Percentiles rank a stretch among this genome's conserved stretches.
These are phyloP conservation scores for Rhabdophis nuchalis DNA, from an alignment of 2,797 vertebrate genomes.

Conservation along the genomic window DNA sequence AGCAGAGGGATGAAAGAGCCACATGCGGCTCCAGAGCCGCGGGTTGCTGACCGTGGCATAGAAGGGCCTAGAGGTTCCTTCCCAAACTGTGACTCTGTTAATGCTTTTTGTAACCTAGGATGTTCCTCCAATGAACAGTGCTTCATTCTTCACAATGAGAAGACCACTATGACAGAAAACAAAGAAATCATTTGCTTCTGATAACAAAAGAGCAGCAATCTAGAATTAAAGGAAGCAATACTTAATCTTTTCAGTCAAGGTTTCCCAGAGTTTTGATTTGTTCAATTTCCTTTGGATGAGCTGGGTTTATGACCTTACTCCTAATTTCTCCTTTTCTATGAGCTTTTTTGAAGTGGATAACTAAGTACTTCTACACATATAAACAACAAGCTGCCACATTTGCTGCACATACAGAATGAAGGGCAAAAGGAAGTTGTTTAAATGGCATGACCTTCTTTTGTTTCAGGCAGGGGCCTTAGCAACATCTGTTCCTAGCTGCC, in stretches of 20 bases:
- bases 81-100: not conserved
- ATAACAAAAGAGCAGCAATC: conserved; percentile 10
- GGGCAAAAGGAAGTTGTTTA: not conserved
- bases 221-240: not conserved
- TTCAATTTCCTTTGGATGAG: not conserved
- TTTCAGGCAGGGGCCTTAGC: not conserved
- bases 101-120: not conserved
- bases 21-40: too few species aligned
- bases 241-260: not conserved
- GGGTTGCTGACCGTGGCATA: too few species aligned
- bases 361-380: not conserved
- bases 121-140: not conserved
- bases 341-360: not conserved
- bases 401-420: not conserved
- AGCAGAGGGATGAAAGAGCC: too few species aligned
- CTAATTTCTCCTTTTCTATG: too few species aligned
- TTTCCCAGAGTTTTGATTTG: not conserved
- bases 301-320: not conserved
- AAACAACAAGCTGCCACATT: too few species aligned
- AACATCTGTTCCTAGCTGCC: not conserved
- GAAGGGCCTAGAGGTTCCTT: not conserved
- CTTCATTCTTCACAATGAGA: not conserved
- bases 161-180: not conserved
- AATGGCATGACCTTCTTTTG: not conserved
- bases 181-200: not conserved